phyloP scores from a whole-genome alignment of 2,797 vertebrate species.

The Poecilia gillii region DNA sequence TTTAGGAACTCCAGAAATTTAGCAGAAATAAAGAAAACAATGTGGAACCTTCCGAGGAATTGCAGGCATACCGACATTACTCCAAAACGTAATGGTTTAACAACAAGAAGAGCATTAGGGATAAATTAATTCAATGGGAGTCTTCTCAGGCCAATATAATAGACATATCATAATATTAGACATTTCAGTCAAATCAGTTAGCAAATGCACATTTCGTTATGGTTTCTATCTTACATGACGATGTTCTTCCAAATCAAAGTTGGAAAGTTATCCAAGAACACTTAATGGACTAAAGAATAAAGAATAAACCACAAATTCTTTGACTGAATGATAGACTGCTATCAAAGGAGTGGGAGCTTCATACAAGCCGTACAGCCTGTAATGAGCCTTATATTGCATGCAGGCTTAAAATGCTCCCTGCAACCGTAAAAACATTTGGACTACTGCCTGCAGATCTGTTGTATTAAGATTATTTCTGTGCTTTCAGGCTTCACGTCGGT shows the following conservation, averaged over 20 bases:
- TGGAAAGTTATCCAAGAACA: not conserved
- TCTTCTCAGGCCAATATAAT: not conserved
- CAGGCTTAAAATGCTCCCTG: not conserved
- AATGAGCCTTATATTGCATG: slow-evolving; percentile 5
- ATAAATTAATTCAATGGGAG: not conserved
- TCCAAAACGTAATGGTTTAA: not conserved
- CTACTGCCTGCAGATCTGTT: slow-evolving; percentile 12
- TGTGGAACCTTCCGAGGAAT: not conserved
- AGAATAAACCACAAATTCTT: not conserved
- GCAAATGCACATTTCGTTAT: not conserved
- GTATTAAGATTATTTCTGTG: slow-evolving; percentile 16
- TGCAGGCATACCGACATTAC: not conserved
- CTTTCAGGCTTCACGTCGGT: slow-evolving; percentile 3
- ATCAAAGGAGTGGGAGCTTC: not conserved
- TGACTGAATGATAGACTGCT: not conserved
- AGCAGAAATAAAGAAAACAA: not conserved
- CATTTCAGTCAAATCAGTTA: not conserved
- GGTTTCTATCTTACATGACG: not conserved
- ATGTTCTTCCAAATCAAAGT: not conserved
- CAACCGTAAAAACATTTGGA: slow-evolving; percentile 4
- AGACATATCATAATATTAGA: too few species aligned
- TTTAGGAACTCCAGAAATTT: not conserved
- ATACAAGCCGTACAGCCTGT: not conserved
- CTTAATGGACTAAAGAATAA: not conserved
- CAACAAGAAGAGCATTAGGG: not conserved